Evolutionary conservation across 2,113 vertebrate genomes (phyloP).

Genomic region (Anhinga anhinga): DNA sequence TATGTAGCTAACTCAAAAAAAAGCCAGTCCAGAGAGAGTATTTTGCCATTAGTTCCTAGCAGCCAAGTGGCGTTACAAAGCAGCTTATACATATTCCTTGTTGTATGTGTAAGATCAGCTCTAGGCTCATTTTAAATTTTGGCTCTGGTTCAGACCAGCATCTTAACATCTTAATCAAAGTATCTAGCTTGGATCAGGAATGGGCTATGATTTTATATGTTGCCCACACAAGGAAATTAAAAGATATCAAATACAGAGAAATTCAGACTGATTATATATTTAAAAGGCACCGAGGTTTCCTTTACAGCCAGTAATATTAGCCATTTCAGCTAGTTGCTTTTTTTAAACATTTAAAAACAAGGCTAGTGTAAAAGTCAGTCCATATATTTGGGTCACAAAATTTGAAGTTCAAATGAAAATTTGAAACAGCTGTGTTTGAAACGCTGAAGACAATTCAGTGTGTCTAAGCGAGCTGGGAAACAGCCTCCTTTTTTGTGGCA

Average conservation of each 20-base stretch:
- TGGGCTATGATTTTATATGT: not conserved
- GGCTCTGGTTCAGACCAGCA: not conserved
- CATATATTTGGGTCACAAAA: not conserved
- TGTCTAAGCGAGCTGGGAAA: not conserved
- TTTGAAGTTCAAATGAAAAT: not conserved
- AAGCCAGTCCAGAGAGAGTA: not conserved
- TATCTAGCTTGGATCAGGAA: not conserved
- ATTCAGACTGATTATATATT: not conserved
- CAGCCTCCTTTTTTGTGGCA: not conserved
- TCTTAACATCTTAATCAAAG: not conserved
- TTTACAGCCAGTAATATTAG: not conserved
- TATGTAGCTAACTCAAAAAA: not conserved
- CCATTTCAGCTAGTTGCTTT: not conserved
- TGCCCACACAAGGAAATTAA: not conserved
- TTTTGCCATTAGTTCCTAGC: not conserved
- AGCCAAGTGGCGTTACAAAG: not conserved
- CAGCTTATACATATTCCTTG: not conserved
- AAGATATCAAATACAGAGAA: conserved; percentile 11
- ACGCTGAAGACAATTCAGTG: not conserved
- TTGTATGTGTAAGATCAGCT: not conserved
- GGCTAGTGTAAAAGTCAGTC: not conserved
- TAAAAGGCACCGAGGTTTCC: not conserved
- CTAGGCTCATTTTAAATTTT: not conserved
- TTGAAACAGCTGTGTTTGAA: not conserved
- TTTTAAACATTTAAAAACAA: not conserved